These are phyloP conservation scores for Tinea pellionella DNA, from an alignment of 2,888 invertebrate genomes.

Conservation along the genomic window DNA sequence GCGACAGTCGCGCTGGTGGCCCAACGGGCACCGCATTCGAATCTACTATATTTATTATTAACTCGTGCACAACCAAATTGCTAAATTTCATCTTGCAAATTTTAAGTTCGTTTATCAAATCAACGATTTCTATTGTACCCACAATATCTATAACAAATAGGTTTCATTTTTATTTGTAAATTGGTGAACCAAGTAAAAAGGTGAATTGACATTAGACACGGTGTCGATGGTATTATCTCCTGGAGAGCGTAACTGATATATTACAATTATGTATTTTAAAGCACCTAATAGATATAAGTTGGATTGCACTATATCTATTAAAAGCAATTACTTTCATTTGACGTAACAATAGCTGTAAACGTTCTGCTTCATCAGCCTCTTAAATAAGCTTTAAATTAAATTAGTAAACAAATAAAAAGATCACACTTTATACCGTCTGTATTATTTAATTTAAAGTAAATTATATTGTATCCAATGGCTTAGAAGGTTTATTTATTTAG, in stretches of 20 bases:
- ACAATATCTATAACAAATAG: conserved; percentile 8
- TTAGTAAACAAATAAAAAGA: background rate
- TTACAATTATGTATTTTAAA: background rate
- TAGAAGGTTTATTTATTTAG: no score
- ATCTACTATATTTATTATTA: conserved; percentile 16
- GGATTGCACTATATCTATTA: background rate
- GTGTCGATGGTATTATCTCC: background rate
- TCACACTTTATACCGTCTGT: background rate
- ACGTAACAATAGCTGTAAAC: background rate
- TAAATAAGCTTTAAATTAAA: background rate
- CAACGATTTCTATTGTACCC: conserved; percentile 24
- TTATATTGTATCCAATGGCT: no score
- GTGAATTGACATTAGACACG: conserved; percentile 12
- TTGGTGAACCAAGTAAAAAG: background rate
- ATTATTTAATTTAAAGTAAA: background rate
- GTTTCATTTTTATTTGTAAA: background rate
- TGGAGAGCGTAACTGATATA: background rate
- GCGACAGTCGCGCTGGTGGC: conserved; percentile 41
- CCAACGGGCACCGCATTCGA: conserved; percentile 28
- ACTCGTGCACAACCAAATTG: conserved; percentile 49
- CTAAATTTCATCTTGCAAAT: conserved; percentile 40
- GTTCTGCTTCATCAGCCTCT: background rate
- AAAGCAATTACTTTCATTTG: background rate
- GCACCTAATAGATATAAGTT: background rate
- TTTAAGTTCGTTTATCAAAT: conserved; percentile 36